Evolutionary conservation across 2,888 invertebrate species (phyloP).

Genomic region (Choristoneura rosaceana): DNA sequence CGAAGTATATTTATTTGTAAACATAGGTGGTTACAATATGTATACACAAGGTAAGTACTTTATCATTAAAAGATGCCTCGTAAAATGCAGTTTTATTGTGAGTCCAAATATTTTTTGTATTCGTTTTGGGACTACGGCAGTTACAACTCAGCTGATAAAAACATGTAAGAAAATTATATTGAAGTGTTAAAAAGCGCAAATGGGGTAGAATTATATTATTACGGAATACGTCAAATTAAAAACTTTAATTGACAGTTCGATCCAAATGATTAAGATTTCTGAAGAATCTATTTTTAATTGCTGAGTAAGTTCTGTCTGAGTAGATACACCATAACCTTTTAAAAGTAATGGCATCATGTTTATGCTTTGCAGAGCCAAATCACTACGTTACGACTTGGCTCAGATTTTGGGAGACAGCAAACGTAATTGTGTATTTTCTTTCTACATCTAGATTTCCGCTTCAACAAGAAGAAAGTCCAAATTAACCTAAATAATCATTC

Average conservation of each 20-base stretch:
- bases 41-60: no score
- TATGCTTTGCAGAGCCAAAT: slow-evolving; percentile 27
- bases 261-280: background rate
- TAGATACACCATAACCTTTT: slow-evolving; percentile 8
- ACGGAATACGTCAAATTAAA: background rate
- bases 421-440: background rate
- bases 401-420: slow-evolving; percentile 3
- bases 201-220: background rate
- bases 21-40: no score
- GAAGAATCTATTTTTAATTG: background rate
- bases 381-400: slow-evolving; percentile 28
- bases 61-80: background rate
- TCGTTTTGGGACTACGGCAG: background rate
- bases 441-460: background rate
- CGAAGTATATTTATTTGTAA: no score
- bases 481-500: background rate
- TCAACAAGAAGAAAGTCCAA: slow-evolving; percentile 1
- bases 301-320: slow-evolving; percentile 1
- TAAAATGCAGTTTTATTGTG: background rate
- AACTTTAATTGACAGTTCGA: background rate
- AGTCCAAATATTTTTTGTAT: background rate
- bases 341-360: slow-evolving; percentile 35
- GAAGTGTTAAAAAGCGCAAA: no score
- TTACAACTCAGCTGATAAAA: no score
- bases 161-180: no score